Evolutionary conservation across 2,888 invertebrate genomes (phyloP), one percentile per base, ranked within the genome.

Genomic region (Macrostomum cliftonense): DNA sequence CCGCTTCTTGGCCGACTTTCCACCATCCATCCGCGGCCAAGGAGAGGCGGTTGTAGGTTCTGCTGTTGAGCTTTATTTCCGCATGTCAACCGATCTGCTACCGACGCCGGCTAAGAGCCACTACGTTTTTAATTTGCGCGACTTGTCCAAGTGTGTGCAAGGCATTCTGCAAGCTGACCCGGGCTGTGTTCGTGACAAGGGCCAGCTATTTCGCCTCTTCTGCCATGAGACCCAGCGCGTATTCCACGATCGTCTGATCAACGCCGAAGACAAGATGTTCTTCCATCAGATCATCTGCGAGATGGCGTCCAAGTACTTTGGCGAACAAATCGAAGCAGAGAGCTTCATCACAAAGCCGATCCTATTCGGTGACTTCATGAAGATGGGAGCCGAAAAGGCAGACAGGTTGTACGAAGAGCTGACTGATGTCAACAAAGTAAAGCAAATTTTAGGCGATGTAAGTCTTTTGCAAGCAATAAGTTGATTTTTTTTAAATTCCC

Each of bases 101-200:
- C 71, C 71, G 2, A 71, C 71, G 1, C 71, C 71, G 2, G 64
- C 68, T 36, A 71, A 71, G 53, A 70, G 70, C 46, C 71, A 71
- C 56, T 71, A 71, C 50, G 63, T 71, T 50, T 71, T 71, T 59
- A 71, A 71, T 55, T 59, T 71, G 21, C 54, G 71, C 52, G 87
- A 88, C 72, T 73, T 88, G 39, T 86, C 87, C 12, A 88, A 87
- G 68, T 83, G 83, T 53, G 76, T 87, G 59, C 87, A 87, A 71
- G 87, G 69, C n/a, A 77, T 86, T 11, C 70, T 86, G 46, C 87
- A 87, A 64, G 83, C 83, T 0, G 81, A 83, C 62, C 1, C 77
- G 0, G 63, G 64, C 21, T 60, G 60, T 12, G 63, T 68, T 46
- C 53, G 67, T 39, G 67, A 68, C 52, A 58, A 59, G 39, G 62